phyloP scores from a whole-genome alignment of 2,113 vertebrate genomes.

The Megalops atlanticus region DNA sequence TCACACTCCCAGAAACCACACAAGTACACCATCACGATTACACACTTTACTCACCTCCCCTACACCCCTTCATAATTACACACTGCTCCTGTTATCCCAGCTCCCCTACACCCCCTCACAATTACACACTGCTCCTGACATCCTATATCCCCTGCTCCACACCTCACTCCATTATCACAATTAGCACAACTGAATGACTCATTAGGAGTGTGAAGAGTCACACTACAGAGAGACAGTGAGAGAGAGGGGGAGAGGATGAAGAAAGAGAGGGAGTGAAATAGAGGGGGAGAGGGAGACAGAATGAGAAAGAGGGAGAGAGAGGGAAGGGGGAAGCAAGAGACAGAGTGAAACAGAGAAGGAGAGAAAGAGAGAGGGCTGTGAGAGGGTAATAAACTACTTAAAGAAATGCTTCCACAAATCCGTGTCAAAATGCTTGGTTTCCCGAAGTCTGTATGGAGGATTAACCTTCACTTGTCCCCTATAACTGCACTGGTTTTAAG shows the following conservation, averaged over 20 bases:
- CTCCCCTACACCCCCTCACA: background rate
- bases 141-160: background rate
- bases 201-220: conserved; percentile 29
- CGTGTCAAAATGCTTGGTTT: too few species aligned
- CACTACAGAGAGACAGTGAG: conserved; percentile 17
- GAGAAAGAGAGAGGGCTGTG: background rate
- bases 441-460: too few species aligned
- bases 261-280: background rate
- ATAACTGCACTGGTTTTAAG: too few species aligned
- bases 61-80: background rate
- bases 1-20: background rate
- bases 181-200: conserved; percentile 30
- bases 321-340: background rate
- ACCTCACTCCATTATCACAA: conserved; percentile 31
- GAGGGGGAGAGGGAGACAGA: background rate
- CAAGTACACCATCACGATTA: background rate
- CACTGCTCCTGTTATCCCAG: background rate
- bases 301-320: background rate
- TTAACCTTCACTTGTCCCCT: too few species aligned
- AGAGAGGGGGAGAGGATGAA: background rate
- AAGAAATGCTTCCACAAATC: too few species aligned
- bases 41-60: too few species aligned
- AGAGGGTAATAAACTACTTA: background rate
- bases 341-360: background rate
- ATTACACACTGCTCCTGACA: background rate